Evolutionary conservation across 2,888 invertebrate species (phyloP).

Genomic region (Macropis europaea): DNA sequence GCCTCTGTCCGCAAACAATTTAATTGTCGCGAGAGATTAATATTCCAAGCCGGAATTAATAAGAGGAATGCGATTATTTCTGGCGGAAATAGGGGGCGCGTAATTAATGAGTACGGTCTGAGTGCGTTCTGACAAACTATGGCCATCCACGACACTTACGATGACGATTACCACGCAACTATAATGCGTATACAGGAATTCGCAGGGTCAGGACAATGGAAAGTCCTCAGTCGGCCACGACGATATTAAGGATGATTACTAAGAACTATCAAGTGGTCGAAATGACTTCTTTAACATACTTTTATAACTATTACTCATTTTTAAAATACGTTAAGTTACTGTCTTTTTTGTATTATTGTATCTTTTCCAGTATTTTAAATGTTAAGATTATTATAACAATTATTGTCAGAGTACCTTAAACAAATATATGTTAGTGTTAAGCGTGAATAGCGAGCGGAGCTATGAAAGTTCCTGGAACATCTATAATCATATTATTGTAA

Average conservation of each 20-base stretch:
- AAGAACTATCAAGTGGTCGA: no score
- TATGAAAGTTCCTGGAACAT: no score
- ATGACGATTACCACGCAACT: slow-evolving; percentile 24
- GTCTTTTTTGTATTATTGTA: no score
- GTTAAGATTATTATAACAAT: no score
- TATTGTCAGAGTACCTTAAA: no score
- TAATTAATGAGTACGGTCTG: slow-evolving; percentile 69
- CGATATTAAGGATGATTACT: slow-evolving; percentile 65
- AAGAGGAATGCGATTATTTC: slow-evolving; percentile 69
- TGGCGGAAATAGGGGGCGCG: slow-evolving; percentile 51
- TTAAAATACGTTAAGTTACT: no score
- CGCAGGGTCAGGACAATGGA: slow-evolving; percentile 56
- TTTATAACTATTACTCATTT: no score
- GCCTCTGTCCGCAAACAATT: slow-evolving; percentile 61
- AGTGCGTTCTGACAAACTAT: slow-evolving; percentile 63
- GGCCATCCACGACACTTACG: slow-evolving; percentile 57
- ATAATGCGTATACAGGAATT: slow-evolving; percentile 30
- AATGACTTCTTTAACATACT: no score
- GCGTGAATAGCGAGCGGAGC: no score
- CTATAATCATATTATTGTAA: no score
- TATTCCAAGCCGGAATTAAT: slow-evolving; percentile 66
- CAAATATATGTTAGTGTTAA: no score
- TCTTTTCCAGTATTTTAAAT: no score
- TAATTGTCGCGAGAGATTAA: slow-evolving; percentile 68
- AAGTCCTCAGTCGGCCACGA: slow-evolving; percentile 57